Conservation (phyloP, 2,888 invertebrate genomes). For the Aleiodes testaceus region DNA sequence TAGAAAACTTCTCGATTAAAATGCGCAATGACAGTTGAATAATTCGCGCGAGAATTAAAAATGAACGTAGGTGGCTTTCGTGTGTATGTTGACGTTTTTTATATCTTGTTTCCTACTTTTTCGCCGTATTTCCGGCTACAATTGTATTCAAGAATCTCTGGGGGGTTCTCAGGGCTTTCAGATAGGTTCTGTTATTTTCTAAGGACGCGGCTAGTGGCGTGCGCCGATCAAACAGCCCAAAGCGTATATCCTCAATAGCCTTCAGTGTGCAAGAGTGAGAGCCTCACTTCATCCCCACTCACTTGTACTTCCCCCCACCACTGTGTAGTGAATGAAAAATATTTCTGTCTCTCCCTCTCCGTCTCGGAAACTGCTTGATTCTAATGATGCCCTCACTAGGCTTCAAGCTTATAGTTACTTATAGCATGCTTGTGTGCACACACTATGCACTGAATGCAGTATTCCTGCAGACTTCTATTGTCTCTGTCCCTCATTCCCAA, state of each 20-base stretch:
- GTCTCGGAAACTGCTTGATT: constrained; percentile 1
- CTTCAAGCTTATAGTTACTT: constrained; percentile 28
- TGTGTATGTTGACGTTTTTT: constrained; percentile 8
- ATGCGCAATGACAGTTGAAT: constrained; percentile 23
- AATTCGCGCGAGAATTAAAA: constrained; percentile 31
- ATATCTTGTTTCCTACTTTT: not conserved
- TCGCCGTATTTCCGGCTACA: constrained; percentile 23
- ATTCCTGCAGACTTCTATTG: too few species aligned
- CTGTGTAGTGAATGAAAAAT: not conserved
- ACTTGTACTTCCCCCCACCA: constrained; percentile 44
- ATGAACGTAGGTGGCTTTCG: constrained; percentile 17
- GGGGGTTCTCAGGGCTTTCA: constrained; percentile 44
- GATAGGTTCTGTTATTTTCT: constrained; percentile 51
- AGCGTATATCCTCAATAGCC: constrained; percentile 36
- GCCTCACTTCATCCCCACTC: constrained; percentile 51
- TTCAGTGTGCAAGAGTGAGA: constrained; percentile 47
- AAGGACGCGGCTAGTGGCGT: constrained; percentile 54
- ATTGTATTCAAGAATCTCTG: constrained; percentile 40
- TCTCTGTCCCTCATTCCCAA: not conserved
- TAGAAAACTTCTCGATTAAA: not conserved
- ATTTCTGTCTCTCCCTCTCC: constrained; percentile 10
- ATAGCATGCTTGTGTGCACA: constrained; percentile 10
- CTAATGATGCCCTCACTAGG: constrained; percentile 29
- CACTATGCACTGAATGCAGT: constrained; percentile 16
- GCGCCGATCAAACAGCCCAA: constrained; percentile 47